A percentile compares a stretch with the other conserved stretches of the same genome.
phyloP scores from a whole-genome alignment of 1,140 invertebrate species.

The Bicyclus anynana region DNA sequence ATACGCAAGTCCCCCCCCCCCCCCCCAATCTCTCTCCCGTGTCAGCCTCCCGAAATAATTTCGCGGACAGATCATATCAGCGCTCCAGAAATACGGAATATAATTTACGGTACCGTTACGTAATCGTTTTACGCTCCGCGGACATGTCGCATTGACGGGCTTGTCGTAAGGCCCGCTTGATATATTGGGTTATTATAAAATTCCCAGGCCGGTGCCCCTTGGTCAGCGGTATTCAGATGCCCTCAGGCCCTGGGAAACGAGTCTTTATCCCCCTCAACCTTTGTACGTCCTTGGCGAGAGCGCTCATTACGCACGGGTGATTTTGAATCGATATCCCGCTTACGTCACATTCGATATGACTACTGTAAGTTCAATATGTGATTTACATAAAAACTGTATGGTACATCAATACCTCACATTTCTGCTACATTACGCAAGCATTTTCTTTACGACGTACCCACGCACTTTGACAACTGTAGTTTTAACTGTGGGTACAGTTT shows the following conservation, averaged over 20 bases:
- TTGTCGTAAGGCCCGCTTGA: slow-evolving; percentile 12
- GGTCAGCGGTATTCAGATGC: slow-evolving; percentile 12
- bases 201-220: not conserved
- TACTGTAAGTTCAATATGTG: too few species aligned
- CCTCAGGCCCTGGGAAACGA: not conserved
- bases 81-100: not conserved
- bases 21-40: not conserved
- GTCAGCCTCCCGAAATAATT: slow-evolving; percentile 1
- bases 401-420: too few species aligned
- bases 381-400: too few species aligned
- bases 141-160: slow-evolving; percentile 10
- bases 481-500: too few species aligned
- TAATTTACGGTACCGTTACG: slow-evolving; percentile 9
- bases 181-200: slow-evolving; percentile 22
- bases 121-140: slow-evolving; percentile 15
- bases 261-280: slow-evolving; percentile 3
- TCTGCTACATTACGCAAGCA: too few species aligned
- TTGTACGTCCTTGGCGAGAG: not conserved
- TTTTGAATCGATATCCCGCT: not conserved
- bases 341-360: not conserved
- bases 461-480: too few species aligned
- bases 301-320: not conserved
- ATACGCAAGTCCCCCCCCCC: not conserved
- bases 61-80: slow-evolving; percentile 5
- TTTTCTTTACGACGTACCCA: too few species aligned